A percentile compares a stretch with the other conserved stretches of the same genome.
Conservation (phyloP, 2,113 vertebrate genomes). For the Megaleporinus macrocephalus region DNA sequence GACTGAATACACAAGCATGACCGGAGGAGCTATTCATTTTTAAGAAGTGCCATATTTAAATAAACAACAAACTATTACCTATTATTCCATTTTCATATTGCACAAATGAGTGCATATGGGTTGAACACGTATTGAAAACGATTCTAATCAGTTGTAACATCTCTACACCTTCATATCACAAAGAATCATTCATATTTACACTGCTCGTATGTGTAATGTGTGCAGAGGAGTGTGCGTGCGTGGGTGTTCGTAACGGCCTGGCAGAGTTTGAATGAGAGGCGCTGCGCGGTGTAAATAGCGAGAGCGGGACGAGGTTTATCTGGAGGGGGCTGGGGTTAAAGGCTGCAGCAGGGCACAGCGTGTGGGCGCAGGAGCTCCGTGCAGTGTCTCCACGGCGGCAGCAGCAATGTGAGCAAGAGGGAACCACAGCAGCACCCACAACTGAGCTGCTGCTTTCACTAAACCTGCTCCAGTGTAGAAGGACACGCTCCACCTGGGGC, state of each 20-base stretch:
- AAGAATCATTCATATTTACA: too few relatives aligned
- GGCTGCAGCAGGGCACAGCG: constrained; percentile 70
- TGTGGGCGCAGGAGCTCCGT: constrained; percentile 63
- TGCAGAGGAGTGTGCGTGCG: too few relatives aligned
- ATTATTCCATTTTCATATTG: too few relatives aligned
- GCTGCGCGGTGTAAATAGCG: background rate
- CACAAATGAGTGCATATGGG: too few relatives aligned
- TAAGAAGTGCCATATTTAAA: too few relatives aligned
- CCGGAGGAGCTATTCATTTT: too few relatives aligned
- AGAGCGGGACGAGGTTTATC: background rate
- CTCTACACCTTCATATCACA: too few relatives aligned
- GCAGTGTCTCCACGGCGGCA: background rate
- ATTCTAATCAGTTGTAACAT: too few relatives aligned
- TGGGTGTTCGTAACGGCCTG: background rate
- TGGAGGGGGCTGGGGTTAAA: constrained; percentile 63
- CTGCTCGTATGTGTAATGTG: too few relatives aligned
- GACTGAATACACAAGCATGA: too few relatives aligned
- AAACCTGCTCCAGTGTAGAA: background rate
- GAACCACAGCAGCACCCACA: constrained; percentile 39
- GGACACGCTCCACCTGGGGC: constrained; percentile 9
- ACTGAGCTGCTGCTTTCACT: background rate
- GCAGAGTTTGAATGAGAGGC: background rate
- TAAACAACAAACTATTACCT: too few relatives aligned
- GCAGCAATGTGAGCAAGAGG: constrained; percentile 1
- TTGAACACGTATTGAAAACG: too few relatives aligned